phyloP scores from a whole-genome alignment of 2,888 invertebrate genomes.

The Mystacides longicornis region DNA sequence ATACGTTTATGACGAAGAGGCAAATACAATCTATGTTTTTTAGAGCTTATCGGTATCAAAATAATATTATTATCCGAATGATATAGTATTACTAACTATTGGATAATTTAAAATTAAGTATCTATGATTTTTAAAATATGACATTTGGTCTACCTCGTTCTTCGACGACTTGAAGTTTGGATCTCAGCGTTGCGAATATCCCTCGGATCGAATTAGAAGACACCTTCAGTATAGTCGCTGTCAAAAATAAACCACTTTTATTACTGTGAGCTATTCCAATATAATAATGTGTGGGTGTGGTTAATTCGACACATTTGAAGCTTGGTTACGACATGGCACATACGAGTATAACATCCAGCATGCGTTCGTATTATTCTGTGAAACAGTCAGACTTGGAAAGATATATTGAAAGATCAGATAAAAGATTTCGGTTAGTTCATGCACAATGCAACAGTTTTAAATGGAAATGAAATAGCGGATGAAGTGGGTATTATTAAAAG shows the following conservation, averaged over 20 bases:
- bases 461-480: neutral
- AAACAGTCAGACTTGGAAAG: neutral
- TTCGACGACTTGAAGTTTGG: constrained; percentile 21
- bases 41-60: no score
- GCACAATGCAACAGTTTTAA: neutral
- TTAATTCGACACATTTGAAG: constrained; percentile 9
- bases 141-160: constrained; percentile 19
- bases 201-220: constrained; percentile 16
- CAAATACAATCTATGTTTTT: no score
- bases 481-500: constrained; percentile 36
- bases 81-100: neutral
- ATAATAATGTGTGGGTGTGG: constrained; percentile 6
- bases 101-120: neutral
- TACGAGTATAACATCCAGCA: constrained; percentile 8
- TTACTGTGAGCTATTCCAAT: constrained; percentile 4
- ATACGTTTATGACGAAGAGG: constrained; percentile 14
- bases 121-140: constrained; percentile 9
- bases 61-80: no score
- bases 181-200: constrained; percentile 18
- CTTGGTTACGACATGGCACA: constrained; percentile 12
- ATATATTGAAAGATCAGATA: neutral
- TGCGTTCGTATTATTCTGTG: no score
- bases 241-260: constrained; percentile 12
- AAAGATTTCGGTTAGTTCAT: neutral
- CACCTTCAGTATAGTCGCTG: constrained; percentile 20